Conservation (phyloP, 2,888 invertebrate genomes). For the Epiblema foenella region DNA sequence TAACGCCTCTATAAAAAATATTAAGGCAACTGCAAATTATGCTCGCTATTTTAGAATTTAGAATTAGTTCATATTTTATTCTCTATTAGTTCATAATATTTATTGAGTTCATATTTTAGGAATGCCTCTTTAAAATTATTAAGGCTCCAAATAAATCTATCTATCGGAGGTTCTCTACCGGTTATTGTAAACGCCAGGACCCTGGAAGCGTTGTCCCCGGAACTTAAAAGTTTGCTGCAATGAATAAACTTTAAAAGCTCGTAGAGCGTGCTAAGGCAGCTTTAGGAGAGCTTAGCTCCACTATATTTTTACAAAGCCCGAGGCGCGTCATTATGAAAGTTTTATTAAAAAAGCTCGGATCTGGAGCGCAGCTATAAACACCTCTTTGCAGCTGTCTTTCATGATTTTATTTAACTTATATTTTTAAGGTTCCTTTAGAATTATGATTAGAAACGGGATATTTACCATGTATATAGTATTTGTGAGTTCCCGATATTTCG, state of each 20-base stretch:
- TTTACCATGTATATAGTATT: too few species aligned
- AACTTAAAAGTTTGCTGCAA: conserved; percentile 37
- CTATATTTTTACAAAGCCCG: conserved; percentile 42
- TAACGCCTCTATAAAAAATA: too few species aligned
- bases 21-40: too few species aligned
- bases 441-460: too few species aligned
- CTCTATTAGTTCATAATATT: too few species aligned
- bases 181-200: neutral
- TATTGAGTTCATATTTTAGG: too few species aligned
- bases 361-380: conserved; percentile 11
- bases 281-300: conserved; percentile 35
- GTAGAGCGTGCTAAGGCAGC: conserved; percentile 42
- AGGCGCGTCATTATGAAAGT: conserved; percentile 38
- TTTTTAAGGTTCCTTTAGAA: too few species aligned
- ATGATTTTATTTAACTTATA: neutral
- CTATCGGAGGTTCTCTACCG: neutral
- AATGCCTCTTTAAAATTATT: neutral
- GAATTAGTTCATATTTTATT: too few species aligned
- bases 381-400: conserved; percentile 20
- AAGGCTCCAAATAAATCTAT: neutral
- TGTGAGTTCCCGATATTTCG: too few species aligned
- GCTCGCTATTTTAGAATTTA: too few species aligned
- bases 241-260: conserved; percentile 44
- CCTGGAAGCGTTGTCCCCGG: conserved; percentile 31
- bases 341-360: conserved; percentile 35